Evolutionary conservation across 2,113 vertebrate genomes (phyloP).

Genomic region (Nerophis lumbriciformis): DNA sequence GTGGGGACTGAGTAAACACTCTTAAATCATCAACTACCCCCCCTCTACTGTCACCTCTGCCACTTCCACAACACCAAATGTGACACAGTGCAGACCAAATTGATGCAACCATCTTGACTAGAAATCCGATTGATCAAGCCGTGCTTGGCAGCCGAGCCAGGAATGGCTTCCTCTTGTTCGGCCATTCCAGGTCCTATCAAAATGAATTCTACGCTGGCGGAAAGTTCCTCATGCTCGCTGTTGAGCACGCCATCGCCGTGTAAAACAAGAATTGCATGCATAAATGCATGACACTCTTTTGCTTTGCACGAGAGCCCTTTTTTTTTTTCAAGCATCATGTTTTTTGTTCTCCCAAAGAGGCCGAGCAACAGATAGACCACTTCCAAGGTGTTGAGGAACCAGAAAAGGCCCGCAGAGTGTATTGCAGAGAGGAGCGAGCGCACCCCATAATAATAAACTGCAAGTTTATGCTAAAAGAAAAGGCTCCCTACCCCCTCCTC

Average conservation of each 20-base stretch:
- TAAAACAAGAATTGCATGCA: constrained; percentile 51
- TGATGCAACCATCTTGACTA: not conserved
- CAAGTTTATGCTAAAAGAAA: constrained; percentile 69
- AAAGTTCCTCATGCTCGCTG: constrained; percentile 4
- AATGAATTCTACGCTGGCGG: constrained; percentile 10
- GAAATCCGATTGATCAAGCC: no score
- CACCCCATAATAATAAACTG: constrained; percentile 54
- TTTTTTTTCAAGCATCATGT: constrained; percentile 22
- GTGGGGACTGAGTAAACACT: constrained; percentile 64
- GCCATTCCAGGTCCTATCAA: constrained; percentile 15
- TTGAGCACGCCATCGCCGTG: constrained; percentile 35
- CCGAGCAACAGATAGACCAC: constrained; percentile 30
- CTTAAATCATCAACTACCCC: constrained; percentile 62
- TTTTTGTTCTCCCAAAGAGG: constrained; percentile 36
- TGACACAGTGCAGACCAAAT: constrained; percentile 14
- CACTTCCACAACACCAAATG: constrained; percentile 20
- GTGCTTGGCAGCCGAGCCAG: not conserved
- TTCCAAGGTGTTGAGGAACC: constrained; percentile 43
- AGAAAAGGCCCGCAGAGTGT: constrained; percentile 31
- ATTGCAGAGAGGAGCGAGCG: constrained; percentile 28
- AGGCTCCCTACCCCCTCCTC: constrained; percentile 64
- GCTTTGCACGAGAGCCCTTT: constrained; percentile 39
- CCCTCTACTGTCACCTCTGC: constrained; percentile 2
- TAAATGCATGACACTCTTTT: constrained; percentile 51
- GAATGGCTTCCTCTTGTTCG: not conserved